Evolutionary conservation across 1,140 invertebrate species (phyloP).

Genomic region (Dreissena rostriformis): DNA sequence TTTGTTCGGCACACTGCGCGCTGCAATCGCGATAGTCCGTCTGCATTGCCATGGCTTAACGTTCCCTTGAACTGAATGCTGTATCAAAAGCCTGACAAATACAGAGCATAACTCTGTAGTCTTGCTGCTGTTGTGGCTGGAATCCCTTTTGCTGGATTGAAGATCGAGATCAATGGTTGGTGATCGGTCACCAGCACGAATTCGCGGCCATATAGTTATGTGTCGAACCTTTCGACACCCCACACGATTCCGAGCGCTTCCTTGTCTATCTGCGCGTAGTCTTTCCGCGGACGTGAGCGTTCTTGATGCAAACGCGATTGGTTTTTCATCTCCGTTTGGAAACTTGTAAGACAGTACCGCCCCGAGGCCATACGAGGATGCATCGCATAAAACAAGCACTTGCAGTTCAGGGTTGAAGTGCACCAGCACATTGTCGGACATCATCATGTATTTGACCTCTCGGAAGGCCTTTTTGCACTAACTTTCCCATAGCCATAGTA

Average conservation of each 20-base stretch:
- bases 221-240: slow-evolving; percentile 82
- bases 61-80: slow-evolving; percentile 67
- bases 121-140: slow-evolving; percentile 70
- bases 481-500: slow-evolving; percentile 45
- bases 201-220: slow-evolving; percentile 81
- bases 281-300: slow-evolving; percentile 80
- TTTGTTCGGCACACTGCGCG: background rate
- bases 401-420: slow-evolving; percentile 47
- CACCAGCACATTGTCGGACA: slow-evolving; percentile 34
- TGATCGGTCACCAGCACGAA: slow-evolving; percentile 82
- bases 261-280: slow-evolving; percentile 83
- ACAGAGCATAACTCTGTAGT: slow-evolving; percentile 71
- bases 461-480: slow-evolving; percentile 50
- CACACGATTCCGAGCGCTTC: slow-evolving; percentile 83
- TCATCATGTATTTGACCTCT: slow-evolving; percentile 48
- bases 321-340: slow-evolving; percentile 71
- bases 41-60: slow-evolving; percentile 75
- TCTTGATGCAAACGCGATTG: slow-evolving; percentile 81
- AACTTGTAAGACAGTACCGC: slow-evolving; percentile 81
- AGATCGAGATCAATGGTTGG: slow-evolving; percentile 79
- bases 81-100: slow-evolving; percentile 32
- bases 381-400: slow-evolving; percentile 81
- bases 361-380: slow-evolving; percentile 82
- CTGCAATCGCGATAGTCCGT: slow-evolving; percentile 71
- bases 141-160: slow-evolving; percentile 73